Percentiles rank a stretch among this genome's conserved stretches.
Conservation (phyloP, 2,113 vertebrate genomes). For the Xiphorhynchus elegans region DNA sequence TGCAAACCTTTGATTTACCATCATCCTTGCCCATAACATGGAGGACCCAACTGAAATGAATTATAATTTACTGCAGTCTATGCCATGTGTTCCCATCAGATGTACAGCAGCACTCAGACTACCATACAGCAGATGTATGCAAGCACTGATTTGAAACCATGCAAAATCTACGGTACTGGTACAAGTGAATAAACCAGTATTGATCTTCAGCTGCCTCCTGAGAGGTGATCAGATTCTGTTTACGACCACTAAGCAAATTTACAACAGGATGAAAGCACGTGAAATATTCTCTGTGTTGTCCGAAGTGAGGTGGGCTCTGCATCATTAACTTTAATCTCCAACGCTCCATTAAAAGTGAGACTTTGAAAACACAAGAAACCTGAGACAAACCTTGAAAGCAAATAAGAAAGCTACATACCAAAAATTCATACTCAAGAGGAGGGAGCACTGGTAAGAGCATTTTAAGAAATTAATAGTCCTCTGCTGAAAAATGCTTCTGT, state of each 20-base stretch:
- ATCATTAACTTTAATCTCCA: background rate
- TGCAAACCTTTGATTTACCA: background rate
- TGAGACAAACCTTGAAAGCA: background rate
- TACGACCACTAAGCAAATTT: background rate
- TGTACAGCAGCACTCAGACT: background rate
- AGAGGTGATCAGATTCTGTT: background rate
- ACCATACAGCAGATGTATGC: background rate
- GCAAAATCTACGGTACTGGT: background rate
- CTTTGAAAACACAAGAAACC: background rate
- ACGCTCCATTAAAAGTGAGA: background rate
- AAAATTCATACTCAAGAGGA: background rate
- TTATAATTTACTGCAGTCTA: background rate
- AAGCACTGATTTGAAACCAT: background rate
- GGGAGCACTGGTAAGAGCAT: background rate
- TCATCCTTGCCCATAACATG: background rate
- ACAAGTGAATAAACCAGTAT: background rate
- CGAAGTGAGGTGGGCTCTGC: background rate
- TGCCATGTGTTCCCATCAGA: background rate
- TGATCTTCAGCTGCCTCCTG: background rate
- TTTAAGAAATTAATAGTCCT: background rate
- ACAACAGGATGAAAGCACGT: background rate
- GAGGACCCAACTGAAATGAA: background rate
- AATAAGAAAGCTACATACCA: background rate
- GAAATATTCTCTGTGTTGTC: background rate
- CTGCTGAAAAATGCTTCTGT: background rate